Base-by-base conservation (phyloP, 2,888 invertebrate species). In the Agrochola circellaris region DNA sequence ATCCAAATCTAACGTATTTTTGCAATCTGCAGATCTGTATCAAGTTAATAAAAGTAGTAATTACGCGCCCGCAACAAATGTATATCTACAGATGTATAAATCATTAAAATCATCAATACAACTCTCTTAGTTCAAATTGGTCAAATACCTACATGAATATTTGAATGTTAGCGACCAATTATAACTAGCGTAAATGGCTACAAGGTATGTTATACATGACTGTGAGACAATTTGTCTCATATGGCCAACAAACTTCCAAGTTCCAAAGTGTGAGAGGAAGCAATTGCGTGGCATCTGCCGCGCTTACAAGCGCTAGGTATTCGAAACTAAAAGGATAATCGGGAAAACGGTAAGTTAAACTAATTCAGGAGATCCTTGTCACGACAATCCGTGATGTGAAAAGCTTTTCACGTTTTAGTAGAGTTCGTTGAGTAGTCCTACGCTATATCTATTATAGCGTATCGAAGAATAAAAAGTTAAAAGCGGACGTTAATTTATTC, bases 321-420 rank as follows among this genome's bases (percentile, higher is more conserved):
- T 68, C n/a, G 9, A 23, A 69, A 71, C 15, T 68, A 38, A 79
- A 73, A 65, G 4, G 48, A 69, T 34, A n/a, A 56, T 34, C 54
- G 54, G 38, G 48, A 54, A 68, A 78, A n/a, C 61, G 58, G 66
- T 45, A 45, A 71, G 26, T 79, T 78, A 71, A 67, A 83, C 83
- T 45, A 62, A 83, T 66, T 71, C 71, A 58, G 48, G 38, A 84
- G 65, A 65, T 73, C 62, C 67, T 54, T 15, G 5, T 42, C 9
- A 26, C 54, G 58, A 67, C n/a, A n/a, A n/a, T 58, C 51, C n/a
- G 58, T 34, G 45, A 79, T 56, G 42, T 58, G 17, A 62, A 67
- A 81, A 64, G 84, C 61, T 64, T 34, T 34, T 34, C 34, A 34
- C 34, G 34, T 34, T 34, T 71, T 79, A 83, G 58, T 58, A n/a